A percentile compares a stretch with the other conserved stretches of the same genome.
Conservation (phyloP, 2,797 vertebrate genomes). For the Gobio occitaniae region DNA sequence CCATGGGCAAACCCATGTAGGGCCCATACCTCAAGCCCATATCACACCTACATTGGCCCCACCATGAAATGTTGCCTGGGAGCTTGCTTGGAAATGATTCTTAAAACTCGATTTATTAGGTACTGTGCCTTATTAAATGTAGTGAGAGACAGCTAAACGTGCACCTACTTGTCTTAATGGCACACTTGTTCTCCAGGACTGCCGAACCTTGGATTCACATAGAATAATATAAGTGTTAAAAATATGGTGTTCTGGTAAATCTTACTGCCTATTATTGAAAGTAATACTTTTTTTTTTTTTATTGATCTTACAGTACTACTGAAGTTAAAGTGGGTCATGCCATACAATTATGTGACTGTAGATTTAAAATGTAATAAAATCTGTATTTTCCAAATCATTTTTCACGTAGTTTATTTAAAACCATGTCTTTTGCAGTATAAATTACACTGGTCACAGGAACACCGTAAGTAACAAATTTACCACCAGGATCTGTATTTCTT, state of each 20-base stretch:
- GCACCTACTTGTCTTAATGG: slow-evolving; percentile 29
- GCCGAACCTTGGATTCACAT: not conserved
- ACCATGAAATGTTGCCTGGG: not conserved
- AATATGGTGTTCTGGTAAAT: not conserved
- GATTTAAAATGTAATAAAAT: slow-evolving; percentile 17
- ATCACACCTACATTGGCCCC: not conserved
- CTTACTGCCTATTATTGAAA: not conserved
- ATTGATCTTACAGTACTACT: not conserved
- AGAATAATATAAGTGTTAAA: not conserved
- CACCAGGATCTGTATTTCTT: not conserved
- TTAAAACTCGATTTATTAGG: not conserved
- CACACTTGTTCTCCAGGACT: not conserved
- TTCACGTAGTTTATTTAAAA: not conserved
- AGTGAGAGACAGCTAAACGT: slow-evolving; percentile 21
- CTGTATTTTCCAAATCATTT: not conserved
- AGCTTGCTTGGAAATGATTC: not conserved
- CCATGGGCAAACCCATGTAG: not conserved
- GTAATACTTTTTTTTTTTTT: not conserved
- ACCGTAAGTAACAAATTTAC: not conserved
- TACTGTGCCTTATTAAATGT: slow-evolving; percentile 51
- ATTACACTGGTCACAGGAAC: slow-evolving; percentile 19
- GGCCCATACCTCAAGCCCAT: not conserved
- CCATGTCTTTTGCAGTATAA: not conserved
- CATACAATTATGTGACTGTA: not conserved
- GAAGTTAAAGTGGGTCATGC: not conserved